Percentiles rank a stretch among this genome's conserved stretches.
These are phyloP conservation scores for Falcaria lacertinaria DNA, from an alignment of 2,888 invertebrate genomes.

Conservation along the genomic window DNA sequence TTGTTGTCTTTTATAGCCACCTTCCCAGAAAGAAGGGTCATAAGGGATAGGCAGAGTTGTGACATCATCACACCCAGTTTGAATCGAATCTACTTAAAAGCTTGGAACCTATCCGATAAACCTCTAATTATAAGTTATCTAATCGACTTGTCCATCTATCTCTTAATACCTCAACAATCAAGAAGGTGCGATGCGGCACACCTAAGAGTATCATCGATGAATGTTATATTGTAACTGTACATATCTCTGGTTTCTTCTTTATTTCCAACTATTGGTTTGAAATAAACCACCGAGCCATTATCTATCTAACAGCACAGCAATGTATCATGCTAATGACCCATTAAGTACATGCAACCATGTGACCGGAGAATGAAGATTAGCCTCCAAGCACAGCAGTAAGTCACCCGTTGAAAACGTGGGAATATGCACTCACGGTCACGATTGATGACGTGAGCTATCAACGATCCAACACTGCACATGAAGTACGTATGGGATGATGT, in stretches of 20 bases:
- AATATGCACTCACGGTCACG: constrained; percentile 19
- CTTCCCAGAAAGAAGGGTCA: too few species aligned
- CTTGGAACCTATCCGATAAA: too few species aligned
- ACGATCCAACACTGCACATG: constrained; percentile 12
- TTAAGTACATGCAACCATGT: constrained; percentile 1
- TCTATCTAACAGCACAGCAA: background rate
- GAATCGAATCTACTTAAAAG: too few species aligned
- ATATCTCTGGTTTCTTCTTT: background rate
- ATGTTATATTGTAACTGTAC: too few species aligned
- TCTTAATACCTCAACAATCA: background rate
- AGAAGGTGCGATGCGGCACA: background rate
- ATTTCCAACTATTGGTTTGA: background rate
- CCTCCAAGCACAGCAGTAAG: background rate
- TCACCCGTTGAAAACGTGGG: constrained; percentile 18
- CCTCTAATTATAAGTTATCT: too few species aligned
- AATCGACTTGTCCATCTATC: too few species aligned
- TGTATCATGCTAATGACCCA: background rate
- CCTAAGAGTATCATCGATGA: too few species aligned
- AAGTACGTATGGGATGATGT: constrained; percentile 3
- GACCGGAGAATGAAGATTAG: constrained; percentile 2
- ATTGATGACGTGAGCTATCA: constrained; percentile 12
- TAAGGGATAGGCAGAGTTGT: too few species aligned
- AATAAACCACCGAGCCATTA: background rate
- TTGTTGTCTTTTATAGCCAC: too few species aligned
- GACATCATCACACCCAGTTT: too few species aligned